A percentile compares a stretch with the other conserved stretches of the same genome.
Evolutionary conservation across 2,113 vertebrate genomes (phyloP).

Genomic region (Rhineura floridana): DNA sequence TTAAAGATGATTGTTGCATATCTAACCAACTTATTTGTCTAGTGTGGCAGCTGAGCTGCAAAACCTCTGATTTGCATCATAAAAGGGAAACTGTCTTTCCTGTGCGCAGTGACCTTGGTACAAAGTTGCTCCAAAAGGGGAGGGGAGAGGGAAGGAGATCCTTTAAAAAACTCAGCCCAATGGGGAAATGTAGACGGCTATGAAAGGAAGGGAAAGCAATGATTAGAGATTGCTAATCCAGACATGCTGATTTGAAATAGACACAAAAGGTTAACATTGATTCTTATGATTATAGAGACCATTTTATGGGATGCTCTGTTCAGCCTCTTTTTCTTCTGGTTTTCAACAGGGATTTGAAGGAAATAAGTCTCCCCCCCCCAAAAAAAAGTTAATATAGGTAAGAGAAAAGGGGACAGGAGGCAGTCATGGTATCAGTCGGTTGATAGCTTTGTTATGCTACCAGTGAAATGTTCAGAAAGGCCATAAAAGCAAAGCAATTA

Average conservation of each 20-base stretch:
- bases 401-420: background rate
- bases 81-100: slow-evolving; percentile 54
- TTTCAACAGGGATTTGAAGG: slow-evolving; percentile 39
- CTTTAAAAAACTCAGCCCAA: slow-evolving; percentile 24
- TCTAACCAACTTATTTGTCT: slow-evolving; percentile 69
- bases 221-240: slow-evolving; percentile 22
- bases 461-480: slow-evolving; percentile 41
- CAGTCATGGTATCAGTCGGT: background rate
- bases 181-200: background rate
- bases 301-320: slow-evolving; percentile 33
- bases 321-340: slow-evolving; percentile 11
- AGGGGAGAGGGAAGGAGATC: background rate
- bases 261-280: slow-evolving; percentile 33
- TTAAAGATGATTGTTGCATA: slow-evolving; percentile 59
- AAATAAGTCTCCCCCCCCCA: background rate
- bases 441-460: slow-evolving; percentile 29
- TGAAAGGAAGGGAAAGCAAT: background rate
- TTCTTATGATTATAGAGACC: slow-evolving; percentile 24
- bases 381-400: slow-evolving; percentile 18
- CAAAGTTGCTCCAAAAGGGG: slow-evolving; percentile 17
- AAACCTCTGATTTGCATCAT: slow-evolving; percentile 63
- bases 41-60: slow-evolving; percentile 59
- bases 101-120: slow-evolving; percentile 63
- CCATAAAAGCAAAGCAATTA: slow-evolving; percentile 27
- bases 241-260: slow-evolving; percentile 21